phyloP scores from a whole-genome alignment of 2,888 invertebrate genomes.

The Orgyia antiqua region DNA sequence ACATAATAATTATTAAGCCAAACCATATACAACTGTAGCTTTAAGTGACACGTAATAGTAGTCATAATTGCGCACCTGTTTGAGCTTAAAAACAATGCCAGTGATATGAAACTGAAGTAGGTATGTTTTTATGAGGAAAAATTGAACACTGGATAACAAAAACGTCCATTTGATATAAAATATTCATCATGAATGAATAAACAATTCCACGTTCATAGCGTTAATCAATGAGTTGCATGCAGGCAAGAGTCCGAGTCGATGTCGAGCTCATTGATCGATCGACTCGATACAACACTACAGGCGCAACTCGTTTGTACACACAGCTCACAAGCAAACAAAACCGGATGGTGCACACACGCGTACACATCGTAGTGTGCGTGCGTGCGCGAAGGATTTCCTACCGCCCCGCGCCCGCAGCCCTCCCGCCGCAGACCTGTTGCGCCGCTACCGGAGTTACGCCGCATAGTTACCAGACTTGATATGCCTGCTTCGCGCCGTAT shows the following conservation, averaged over 20 bases:
- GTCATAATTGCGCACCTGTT: conserved; percentile 8
- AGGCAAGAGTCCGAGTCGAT: conserved; percentile 65
- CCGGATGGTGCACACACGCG: conserved; percentile 69
- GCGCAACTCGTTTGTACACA: conserved; percentile 36
- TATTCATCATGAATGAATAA: conserved; percentile 76
- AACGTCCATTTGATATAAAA: conserved; percentile 62
- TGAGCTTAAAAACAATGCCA: conserved; percentile 7
- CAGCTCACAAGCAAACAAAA: conserved; percentile 59
- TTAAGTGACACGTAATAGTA: conserved; percentile 11
- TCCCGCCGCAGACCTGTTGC: conserved; percentile 74
- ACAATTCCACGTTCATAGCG: conserved; percentile 76
- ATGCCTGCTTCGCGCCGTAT: conserved; percentile 56
- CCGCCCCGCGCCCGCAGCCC: conserved; percentile 55
- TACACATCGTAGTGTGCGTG: conserved; percentile 44
- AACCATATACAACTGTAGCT: conserved; percentile 9
- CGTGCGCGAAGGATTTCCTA: conserved; percentile 72
- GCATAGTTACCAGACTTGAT: conserved; percentile 77
- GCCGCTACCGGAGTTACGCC: conserved; percentile 78
- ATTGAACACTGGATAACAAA: conserved; percentile 36
- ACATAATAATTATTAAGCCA: no score
- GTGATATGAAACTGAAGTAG: conserved; percentile 5
- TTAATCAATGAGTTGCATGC: conserved; percentile 78
- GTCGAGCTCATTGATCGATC: conserved; percentile 77
- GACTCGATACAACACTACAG: conserved; percentile 60
- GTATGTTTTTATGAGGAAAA: conserved; percentile 11